phyloP scores from a whole-genome alignment of 2,888 invertebrate genomes.

The Melinaea menophilus region DNA sequence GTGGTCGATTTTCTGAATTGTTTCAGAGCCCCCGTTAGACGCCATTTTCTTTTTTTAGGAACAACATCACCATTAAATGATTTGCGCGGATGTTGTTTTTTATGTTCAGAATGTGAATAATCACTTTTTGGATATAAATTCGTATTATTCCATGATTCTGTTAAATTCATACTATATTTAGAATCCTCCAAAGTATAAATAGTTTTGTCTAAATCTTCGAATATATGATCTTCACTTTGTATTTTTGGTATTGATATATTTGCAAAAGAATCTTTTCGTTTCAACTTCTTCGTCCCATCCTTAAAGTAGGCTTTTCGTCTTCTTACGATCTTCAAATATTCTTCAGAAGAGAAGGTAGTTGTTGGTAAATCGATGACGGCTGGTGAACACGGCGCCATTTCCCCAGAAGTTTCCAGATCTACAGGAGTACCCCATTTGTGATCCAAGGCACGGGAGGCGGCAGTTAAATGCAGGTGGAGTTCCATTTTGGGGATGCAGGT shows the following conservation, averaged over 20 bases:
- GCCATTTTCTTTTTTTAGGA: neutral
- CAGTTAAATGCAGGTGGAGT: conserved; percentile 53
- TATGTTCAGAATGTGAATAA: neutral
- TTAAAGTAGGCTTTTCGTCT: conserved; percentile 41
- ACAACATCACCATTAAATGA: neutral
- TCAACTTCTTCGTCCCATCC: conserved; percentile 33
- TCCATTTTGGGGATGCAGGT: conserved; percentile 42
- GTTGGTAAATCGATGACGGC: conserved; percentile 44
- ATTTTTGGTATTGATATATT: conserved; percentile 46
- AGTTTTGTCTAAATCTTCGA: conserved; percentile 21
- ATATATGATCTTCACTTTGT: conserved; percentile 24
- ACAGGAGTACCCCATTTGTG: conserved; percentile 54
- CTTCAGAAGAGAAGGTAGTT: conserved; percentile 56
- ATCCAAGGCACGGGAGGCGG: conserved; percentile 52
- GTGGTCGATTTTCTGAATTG: conserved; percentile 4
- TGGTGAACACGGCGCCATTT: conserved; percentile 39
- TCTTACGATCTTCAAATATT: conserved; percentile 41
- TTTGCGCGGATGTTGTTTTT: neutral
- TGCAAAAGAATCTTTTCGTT: conserved; percentile 42
- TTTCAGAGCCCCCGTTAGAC: neutral
- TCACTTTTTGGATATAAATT: neutral
- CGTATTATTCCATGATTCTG: no score
- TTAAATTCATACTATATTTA: neutral
- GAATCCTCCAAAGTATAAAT: neutral
- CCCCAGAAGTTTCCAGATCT: conserved; percentile 45